A percentile compares a stretch with the other conserved stretches of the same genome.
phyloP scores from a whole-genome alignment of 2,797 vertebrate species.

The Tenualosa thibaudeaui region DNA sequence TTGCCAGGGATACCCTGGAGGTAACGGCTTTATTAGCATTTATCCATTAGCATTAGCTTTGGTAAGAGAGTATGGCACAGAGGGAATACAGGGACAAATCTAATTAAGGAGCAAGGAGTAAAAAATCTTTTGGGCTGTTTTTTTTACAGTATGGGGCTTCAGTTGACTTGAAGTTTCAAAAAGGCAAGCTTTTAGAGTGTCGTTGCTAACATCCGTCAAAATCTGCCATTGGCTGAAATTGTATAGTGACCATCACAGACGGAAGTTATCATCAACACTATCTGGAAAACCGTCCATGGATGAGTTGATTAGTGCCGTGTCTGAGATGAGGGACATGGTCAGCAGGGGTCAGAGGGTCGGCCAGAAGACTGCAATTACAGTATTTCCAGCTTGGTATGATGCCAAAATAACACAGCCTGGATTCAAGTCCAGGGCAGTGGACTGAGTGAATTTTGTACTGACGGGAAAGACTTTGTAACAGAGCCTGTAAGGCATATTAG shows the following conservation, averaged over 20 bases:
- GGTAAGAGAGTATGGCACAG: not conserved
- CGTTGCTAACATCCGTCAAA: too few relatives aligned
- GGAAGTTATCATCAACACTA: too few relatives aligned
- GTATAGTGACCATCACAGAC: too few relatives aligned
- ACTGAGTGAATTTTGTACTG: not conserved
- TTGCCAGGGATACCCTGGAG: not conserved
- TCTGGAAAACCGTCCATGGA: too few relatives aligned
- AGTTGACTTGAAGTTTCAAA: not conserved
- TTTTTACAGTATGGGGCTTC: too few relatives aligned
- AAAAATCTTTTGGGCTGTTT: too few relatives aligned
- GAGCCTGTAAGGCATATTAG: not conserved
- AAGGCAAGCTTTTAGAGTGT: not conserved
- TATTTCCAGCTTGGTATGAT: conserved; percentile 44
- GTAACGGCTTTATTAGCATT: not conserved
- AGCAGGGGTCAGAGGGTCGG: conserved; percentile 33
- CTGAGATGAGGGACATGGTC: conserved; percentile 25
- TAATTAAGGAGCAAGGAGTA: not conserved
- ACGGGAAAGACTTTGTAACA: not conserved
- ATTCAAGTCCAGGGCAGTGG: not conserved
- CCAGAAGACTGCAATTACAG: conserved; percentile 37
- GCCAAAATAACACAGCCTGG: not conserved
- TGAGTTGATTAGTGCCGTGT: not conserved
- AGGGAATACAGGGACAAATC: not conserved
- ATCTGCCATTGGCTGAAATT: too few relatives aligned
- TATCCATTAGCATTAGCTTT: not conserved